These are phyloP conservation scores for Oryzias javanicus DNA, from an alignment of 2,113 vertebrate genomes.

Conservation along the genomic window DNA sequence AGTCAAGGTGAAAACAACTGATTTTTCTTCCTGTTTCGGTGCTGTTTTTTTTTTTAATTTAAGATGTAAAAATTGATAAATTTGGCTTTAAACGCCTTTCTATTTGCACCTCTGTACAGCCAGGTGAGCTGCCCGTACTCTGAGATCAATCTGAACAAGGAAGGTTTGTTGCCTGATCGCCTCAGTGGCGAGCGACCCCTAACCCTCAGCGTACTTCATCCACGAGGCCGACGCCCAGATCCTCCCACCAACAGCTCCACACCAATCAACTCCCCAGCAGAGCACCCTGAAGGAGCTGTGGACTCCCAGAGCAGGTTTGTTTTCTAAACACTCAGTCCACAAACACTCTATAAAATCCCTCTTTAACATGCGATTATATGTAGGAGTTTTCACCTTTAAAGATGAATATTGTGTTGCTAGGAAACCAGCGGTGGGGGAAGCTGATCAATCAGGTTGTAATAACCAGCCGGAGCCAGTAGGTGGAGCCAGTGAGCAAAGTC, in stretches of 20 bases:
- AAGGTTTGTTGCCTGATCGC: slow-evolving; percentile 82
- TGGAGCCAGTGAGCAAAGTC: slow-evolving; percentile 64
- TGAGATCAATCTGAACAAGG: slow-evolving; percentile 84
- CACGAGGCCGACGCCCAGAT: slow-evolving; percentile 66
- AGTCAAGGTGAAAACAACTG: slow-evolving; percentile 14
- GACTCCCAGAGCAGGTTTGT: slow-evolving; percentile 76
- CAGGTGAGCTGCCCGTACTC: slow-evolving; percentile 88
- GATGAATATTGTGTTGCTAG: slow-evolving; percentile 65
- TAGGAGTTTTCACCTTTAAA: slow-evolving; percentile 25
- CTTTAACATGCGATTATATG: slow-evolving; percentile 23
- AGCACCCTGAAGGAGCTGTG: slow-evolving; percentile 58
- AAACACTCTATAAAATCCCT: slow-evolving; percentile 5
- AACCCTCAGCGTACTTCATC: slow-evolving; percentile 61
- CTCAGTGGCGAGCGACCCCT: slow-evolving; percentile 80
- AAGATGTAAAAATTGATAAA: background rate
- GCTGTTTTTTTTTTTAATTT: background rate
- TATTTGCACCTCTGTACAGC: slow-evolving; percentile 56
- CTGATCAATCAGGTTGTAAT: slow-evolving; percentile 71
- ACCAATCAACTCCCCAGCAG: slow-evolving; percentile 31
- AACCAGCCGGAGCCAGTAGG: slow-evolving; percentile 66
- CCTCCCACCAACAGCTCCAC: slow-evolving; percentile 29
- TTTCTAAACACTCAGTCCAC: background rate
- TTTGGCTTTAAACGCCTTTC: background rate
- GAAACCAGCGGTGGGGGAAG: slow-evolving; percentile 61
- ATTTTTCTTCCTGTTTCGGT: slow-evolving; percentile 12